These are phyloP conservation scores for Bujurquina vittata DNA, from an alignment of 2,113 vertebrate species.

Conservation along the genomic window DNA sequence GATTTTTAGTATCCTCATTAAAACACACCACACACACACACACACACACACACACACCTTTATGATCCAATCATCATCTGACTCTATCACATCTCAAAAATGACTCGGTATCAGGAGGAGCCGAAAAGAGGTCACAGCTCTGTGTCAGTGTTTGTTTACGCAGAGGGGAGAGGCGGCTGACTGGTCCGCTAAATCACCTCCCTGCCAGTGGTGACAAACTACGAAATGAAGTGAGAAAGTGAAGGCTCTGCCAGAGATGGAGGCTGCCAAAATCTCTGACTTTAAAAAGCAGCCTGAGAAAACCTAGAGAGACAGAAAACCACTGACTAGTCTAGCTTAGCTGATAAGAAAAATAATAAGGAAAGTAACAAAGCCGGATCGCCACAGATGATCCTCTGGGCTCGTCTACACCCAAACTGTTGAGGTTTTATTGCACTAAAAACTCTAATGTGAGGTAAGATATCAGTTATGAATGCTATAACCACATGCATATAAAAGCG, in stretches of 20 bases:
- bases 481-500: not conserved
- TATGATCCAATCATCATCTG: slow-evolving; percentile 6
- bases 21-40: not conserved
- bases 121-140: slow-evolving; percentile 51
- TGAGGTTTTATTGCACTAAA: not conserved
- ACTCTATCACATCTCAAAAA: slow-evolving; percentile 13
- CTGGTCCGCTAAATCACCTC: slow-evolving; percentile 27
- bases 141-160: slow-evolving; percentile 46
- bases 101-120: slow-evolving; percentile 24
- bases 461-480: not conserved
- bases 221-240: slow-evolving; percentile 17
- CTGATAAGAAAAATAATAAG: not conserved
- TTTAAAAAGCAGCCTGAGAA: slow-evolving; percentile 2
- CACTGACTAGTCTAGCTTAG: not conserved
- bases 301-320: not conserved
- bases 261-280: not conserved
- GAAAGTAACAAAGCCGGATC: no score
- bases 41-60: not conserved
- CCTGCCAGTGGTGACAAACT: slow-evolving; percentile 16
- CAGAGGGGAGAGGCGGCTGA: slow-evolving; percentile 18
- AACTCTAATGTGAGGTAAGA: not conserved
- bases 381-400: not conserved
- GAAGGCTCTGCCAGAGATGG: slow-evolving; percentile 1
- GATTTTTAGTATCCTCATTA: not conserved
- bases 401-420: not conserved